A percentile compares a stretch with the other conserved stretches of the same genome.
Conservation (phyloP, 2,888 invertebrate species). For the Merodon equestris region DNA sequence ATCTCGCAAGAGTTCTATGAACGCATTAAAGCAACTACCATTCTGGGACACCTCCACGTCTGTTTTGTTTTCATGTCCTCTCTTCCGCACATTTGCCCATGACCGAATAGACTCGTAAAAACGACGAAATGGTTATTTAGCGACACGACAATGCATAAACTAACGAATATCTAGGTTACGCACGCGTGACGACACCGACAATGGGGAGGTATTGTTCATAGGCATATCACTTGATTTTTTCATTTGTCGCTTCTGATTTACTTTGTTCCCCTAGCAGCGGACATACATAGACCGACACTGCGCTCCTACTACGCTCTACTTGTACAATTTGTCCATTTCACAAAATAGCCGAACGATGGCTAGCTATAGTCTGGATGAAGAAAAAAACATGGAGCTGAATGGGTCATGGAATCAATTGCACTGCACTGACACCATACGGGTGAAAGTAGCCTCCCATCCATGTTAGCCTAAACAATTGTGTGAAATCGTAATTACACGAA, state of each 20-base stretch:
- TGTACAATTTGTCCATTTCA: conserved; percentile 30
- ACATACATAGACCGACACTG: too few species aligned
- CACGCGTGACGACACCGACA: conserved; percentile 59
- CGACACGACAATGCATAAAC: conserved; percentile 39
- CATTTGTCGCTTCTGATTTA: too few species aligned
- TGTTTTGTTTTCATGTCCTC: neutral
- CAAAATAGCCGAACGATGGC: conserved; percentile 21
- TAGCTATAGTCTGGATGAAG: neutral
- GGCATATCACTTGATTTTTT: too few species aligned
- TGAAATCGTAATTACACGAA: too few species aligned
- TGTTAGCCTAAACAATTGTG: conserved; percentile 34
- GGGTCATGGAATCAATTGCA: conserved; percentile 54
- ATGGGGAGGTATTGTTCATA: conserved; percentile 4
- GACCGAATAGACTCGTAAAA: conserved; percentile 30
- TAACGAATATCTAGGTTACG: conserved; percentile 45
- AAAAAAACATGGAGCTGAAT: conserved; percentile 7
- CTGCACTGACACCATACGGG: conserved; percentile 26
- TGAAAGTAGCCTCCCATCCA: conserved; percentile 45
- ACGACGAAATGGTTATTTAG: conserved; percentile 30
- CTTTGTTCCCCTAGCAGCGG: too few species aligned
- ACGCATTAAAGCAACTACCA: conserved; percentile 48
- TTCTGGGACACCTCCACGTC: conserved; percentile 1
- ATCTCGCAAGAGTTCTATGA: conserved; percentile 20
- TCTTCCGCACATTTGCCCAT: conserved; percentile 7
- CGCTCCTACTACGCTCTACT: conserved; percentile 23